Base-by-base conservation (phyloP, 2,797 vertebrate species). In the Columba guinea region DNA sequence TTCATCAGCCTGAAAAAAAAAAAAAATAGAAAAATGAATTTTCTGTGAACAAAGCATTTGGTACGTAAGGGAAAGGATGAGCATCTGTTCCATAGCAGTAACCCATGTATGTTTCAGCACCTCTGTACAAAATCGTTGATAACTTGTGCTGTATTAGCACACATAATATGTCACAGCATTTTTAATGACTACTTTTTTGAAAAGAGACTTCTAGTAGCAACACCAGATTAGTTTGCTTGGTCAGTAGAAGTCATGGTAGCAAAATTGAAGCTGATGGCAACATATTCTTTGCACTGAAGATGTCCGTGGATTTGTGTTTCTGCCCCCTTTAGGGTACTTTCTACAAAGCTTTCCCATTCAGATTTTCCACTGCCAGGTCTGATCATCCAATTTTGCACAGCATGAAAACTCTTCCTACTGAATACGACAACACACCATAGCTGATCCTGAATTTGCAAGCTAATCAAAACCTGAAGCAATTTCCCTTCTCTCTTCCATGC, bases 241-340 rank as follows among this genome's bases (percentile, higher is more conserved):
- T 32, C 60, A 64, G 35, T 4, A 77, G 71, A 53, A 80, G 84
- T 87, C 71, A 65, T 28, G 53, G 60, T 70, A 87, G 32, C 44
- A 80, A 92, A 94, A 80, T 35, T 74, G 64, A 68, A 94, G 87
- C 92, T 89, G 87, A 35, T 75, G 68, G 89, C 51, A 64, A 21
- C 28, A 2, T 39, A 16, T 22, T 68, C 68, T 77, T 83, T 87
- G 53, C 52, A 11, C 46, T 70, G 30, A 56, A 59, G 44, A 34
- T 70, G 51, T 74, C 46, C 3, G 0, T 83, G 90, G 83, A 88
- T 94, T 92, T 95, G 55, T 89, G 78, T 58, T 90, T 94, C 71
- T 87, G 58, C 64, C 56, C 27, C 86, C 78, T 89, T 80, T 51
- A 82, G 84, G 80, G 70, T 77, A 34, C 46, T 77, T 89, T 41